These are phyloP conservation scores for Neodiprion pinetum DNA, from an alignment of 1,140 invertebrate species.

Conservation along the genomic window DNA sequence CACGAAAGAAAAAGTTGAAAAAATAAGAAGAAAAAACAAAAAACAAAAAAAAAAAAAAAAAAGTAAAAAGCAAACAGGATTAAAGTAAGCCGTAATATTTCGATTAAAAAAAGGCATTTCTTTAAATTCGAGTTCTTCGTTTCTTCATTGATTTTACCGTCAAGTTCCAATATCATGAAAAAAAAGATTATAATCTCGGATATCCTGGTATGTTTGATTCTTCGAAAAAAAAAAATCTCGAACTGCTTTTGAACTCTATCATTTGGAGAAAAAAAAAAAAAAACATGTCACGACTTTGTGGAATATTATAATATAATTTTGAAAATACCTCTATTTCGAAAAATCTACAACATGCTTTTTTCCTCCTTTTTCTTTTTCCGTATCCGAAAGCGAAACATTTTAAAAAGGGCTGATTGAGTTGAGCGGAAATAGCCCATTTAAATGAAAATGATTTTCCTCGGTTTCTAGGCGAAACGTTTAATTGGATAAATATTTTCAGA, in stretches of 20 bases:
- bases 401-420: not conserved
- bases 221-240: too few species aligned
- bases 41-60: not conserved
- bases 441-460: not conserved
- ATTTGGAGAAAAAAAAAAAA: too few species aligned
- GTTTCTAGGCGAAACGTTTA: not conserved
- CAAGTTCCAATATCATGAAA: too few species aligned
- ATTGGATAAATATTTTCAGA: not conserved
- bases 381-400: not conserved
- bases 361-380: not conserved
- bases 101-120: not conserved
- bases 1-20: not conserved
- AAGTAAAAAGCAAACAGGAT: not conserved
- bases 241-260: too few species aligned
- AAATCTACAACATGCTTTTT: not conserved
- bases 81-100: too few species aligned
- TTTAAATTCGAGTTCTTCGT: not conserved
- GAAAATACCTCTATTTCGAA: too few species aligned
- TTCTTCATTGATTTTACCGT: too few species aligned
- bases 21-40: not conserved
- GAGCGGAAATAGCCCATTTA: not conserved
- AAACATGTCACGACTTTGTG: too few species aligned
- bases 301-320: too few species aligned
- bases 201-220: too few species aligned
- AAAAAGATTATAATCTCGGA: too few species aligned